Conservation (phyloP, 2,888 invertebrate genomes). For the Pachliopta kotzebuea region DNA sequence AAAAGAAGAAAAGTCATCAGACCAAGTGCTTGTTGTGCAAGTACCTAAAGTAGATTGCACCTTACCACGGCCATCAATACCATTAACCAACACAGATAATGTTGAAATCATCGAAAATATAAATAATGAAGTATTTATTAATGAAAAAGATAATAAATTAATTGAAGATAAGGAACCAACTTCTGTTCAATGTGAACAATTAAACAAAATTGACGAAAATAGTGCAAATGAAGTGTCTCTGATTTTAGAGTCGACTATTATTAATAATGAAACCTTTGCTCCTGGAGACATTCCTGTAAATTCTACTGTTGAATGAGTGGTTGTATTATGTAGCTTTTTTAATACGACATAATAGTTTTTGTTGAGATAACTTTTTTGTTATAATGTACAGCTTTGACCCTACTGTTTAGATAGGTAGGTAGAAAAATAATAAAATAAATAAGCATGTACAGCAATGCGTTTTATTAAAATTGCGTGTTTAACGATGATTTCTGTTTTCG, state of each 20-base stretch:
- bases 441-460: conserved; percentile 29
- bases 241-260: background rate
- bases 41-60: conserved; percentile 64
- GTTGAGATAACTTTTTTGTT: conserved; percentile 23
- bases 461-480: conserved; percentile 27
- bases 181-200: background rate
- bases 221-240: background rate
- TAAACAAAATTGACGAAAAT: background rate
- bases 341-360: conserved; percentile 17
- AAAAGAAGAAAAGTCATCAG: conserved; percentile 52
- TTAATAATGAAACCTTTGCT: background rate
- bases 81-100: conserved; percentile 23
- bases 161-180: conserved; percentile 9
- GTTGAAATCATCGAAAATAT: conserved; percentile 21
- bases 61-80: conserved; percentile 37
- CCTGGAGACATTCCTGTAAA: conserved; percentile 9
- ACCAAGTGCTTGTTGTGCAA: conserved; percentile 67
- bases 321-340: conserved; percentile 15
- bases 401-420: conserved; percentile 29
- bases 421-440: conserved; percentile 25
- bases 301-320: conserved; percentile 3
- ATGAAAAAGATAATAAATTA: conserved; percentile 11
- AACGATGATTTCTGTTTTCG: background rate
- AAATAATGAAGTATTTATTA: conserved; percentile 20
- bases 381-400: conserved; percentile 30